phyloP scores from a whole-genome alignment of 1,140 invertebrate species.

The Wasmannia auropunctata region DNA sequence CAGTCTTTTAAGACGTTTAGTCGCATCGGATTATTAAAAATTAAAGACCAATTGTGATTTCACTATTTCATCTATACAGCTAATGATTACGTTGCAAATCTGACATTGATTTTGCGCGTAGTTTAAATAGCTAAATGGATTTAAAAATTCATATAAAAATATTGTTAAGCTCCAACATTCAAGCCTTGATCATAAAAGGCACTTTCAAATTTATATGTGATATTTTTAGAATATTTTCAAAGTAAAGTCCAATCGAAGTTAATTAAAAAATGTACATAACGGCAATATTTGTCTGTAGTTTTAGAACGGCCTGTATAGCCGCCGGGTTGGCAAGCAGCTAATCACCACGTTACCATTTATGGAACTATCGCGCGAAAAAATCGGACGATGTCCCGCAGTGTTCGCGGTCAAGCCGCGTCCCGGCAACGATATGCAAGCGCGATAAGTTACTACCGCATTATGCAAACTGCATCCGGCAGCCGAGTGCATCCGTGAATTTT shows the following conservation, averaged over 20 bases:
- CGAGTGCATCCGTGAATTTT: slow-evolving; percentile 59
- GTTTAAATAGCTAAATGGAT: no score
- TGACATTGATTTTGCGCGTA: no score
- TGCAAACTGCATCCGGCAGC: slow-evolving; percentile 59
- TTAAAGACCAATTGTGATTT: no score
- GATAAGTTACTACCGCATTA: slow-evolving; percentile 60
- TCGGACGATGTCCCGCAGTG: slow-evolving; percentile 56
- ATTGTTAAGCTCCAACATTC: no score
- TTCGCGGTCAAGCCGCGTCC: slow-evolving; percentile 53
- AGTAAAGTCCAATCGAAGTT: neutral
- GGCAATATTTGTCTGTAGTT: neutral
- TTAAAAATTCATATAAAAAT: no score
- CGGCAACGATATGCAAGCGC: slow-evolving; percentile 57
- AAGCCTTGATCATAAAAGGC: no score
- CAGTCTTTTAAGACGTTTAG: no score
- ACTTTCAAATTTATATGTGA: no score
- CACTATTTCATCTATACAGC: no score
- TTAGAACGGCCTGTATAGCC: slow-evolving; percentile 4
- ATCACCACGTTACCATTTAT: slow-evolving; percentile 52
- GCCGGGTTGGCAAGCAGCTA: slow-evolving; percentile 23
- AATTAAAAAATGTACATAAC: neutral
- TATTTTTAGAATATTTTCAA: neutral
- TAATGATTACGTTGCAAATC: no score
- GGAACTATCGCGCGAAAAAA: slow-evolving; percentile 55
- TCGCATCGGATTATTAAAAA: no score